Base-by-base conservation (phyloP, 2,888 invertebrate genomes). In the Parelbella ahira region DNA sequence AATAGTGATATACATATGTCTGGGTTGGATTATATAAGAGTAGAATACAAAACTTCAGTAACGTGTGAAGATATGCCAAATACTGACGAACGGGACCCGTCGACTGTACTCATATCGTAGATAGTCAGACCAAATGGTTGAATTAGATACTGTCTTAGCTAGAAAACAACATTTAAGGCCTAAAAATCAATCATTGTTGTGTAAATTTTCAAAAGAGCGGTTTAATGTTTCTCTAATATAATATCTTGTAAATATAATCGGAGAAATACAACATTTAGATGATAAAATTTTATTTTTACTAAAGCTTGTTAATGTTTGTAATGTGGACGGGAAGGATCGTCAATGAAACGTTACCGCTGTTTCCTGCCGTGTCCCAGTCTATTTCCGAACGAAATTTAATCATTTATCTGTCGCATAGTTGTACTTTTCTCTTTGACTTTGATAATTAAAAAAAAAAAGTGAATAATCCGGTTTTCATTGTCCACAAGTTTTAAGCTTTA, bases 71-170 rank as follows among this genome's bases (percentile, higher is more conserved):
- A 63, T 53, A 65, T 78, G 83, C 83, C 83, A 84, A 84, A 63
- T 59, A 62, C 49, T 62, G 66, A 75, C 60, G 63, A 69, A 69
- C 51, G 82, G 82, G 83, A 84, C 83, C 83, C 72, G 66, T 73
- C 68, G 54, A 73, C 58, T 62, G 55, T 68, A 74, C 67, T 80
- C 86, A 84, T 86, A 86, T 84, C 83, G 70, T 82, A 82, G 73
- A 47, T 75, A 73, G 67, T 49, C 44, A 53, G 48, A 54, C 47
- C 43, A 37, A 45, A 48, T 45, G 45, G 45, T 50, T 48, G 37
- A 36, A 45, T 33, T 53, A 54, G 44, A 30, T 50, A 49, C 49
- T 45, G 41, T 48, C 45, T 42, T 48, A 54, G 51, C 49, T 49
- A 51, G 10, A 36, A 34, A 13, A 37, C 29, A 49, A 36, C 24